Base-by-base conservation (phyloP, 1,140 invertebrate genomes). In the Aleiodes sp. region DNA sequence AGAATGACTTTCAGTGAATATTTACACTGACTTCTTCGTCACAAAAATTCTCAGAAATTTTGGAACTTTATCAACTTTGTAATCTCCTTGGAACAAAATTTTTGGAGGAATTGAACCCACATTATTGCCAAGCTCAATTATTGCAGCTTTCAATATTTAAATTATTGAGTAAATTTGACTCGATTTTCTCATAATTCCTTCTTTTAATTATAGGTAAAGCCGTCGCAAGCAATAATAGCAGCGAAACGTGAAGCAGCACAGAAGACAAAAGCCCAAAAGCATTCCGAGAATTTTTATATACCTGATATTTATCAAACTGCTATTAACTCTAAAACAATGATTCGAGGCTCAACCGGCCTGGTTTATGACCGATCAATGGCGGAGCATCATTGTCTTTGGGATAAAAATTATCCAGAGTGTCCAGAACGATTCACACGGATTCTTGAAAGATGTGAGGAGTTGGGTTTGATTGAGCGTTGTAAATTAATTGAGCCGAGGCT, bases 371-470 rank as follows among this genome's bases (percentile, higher is more conserved):
- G 88, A 57, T 86, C 88, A 1, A 96, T 96, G 94, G 78, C 87
- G 1, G 88, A 94, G 61, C 95, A 96, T 78, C 76, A 83, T 14
- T 96, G 94, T 79, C 82, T 93, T 0, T 97, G 95, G 95, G 95
- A 97, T 84, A 73, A 87, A 4, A 88, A 90, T 60, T 94, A 96
- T 86, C 92, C 93, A 2, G 96, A 98, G 82, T 90, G 90, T 75
- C 95, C 95, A 0, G 89, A 92, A 62, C 88, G 96, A 76, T 90
- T 95, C 46, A 89, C 86, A 4, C 82, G 84, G 65, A 85, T 94
- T 39, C 82, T 95, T n/a, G 85, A 94, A 46, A 90, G 93, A 68
- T 95, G 94, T 73, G 81, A 89, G 65, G 90, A 94, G 76, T 82
- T 95, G 29, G 90, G 90, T 12, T 84, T 97, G 37, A 82, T 94